A percentile compares a stretch with the other conserved stretches of the same genome.
These are phyloP conservation scores for Cebus imitator DNA, from an alignment of 2,113 vertebrate genomes.

Conservation along the genomic window DNA sequence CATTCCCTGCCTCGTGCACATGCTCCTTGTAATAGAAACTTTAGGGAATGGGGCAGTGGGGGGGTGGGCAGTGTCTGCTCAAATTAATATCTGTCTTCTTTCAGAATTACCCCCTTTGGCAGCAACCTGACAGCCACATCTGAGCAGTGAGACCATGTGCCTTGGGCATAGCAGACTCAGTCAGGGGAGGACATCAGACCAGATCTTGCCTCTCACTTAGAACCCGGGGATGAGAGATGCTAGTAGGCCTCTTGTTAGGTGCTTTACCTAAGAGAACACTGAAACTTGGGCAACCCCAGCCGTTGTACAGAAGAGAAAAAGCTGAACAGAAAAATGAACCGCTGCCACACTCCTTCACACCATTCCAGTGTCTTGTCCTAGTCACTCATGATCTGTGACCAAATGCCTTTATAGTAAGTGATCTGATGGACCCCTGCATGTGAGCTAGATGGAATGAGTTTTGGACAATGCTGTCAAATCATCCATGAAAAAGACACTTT, in stretches of 20 bases:
- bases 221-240: background rate
- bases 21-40: background rate
- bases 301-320: accelerated
- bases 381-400: background rate
- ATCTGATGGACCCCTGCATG: background rate
- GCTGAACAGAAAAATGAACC: background rate
- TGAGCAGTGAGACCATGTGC: accelerated
- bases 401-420: background rate
- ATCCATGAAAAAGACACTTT: background rate
- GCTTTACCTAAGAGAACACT: background rate
- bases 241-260: background rate
- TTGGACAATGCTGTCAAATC: background rate
- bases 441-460: background rate
- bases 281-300: background rate
- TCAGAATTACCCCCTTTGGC: background rate
- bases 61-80: background rate
- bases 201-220: background rate
- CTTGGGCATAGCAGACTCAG: background rate
- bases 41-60: background rate
- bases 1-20: too few species aligned
- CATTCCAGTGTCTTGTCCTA: background rate
- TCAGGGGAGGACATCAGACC: background rate
- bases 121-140: background rate
- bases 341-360: background rate
- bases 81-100: background rate